phyloP scores from a whole-genome alignment of 2,888 invertebrate species.

The Tridacna gigas region DNA sequence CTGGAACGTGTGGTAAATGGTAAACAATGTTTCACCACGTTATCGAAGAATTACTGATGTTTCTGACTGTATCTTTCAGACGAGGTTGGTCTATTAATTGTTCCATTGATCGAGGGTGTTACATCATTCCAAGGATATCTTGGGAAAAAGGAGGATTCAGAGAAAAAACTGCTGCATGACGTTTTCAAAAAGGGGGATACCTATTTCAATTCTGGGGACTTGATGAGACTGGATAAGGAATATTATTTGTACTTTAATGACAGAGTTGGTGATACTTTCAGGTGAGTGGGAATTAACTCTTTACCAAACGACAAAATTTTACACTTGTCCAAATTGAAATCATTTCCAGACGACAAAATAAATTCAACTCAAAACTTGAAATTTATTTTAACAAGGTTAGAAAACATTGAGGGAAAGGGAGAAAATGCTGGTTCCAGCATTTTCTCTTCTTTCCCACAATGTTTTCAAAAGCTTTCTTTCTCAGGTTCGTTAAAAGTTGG shows the following conservation, averaged over 20 bases:
- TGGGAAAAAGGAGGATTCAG: conserved; percentile 91
- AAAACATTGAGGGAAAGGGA: conserved; percentile 13
- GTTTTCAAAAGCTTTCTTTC: neutral
- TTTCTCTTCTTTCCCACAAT: conserved; percentile 19
- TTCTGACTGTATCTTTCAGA: conserved; percentile 52
- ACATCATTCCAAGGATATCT: conserved; percentile 90
- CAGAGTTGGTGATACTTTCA: conserved; percentile 81
- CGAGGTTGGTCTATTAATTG: conserved; percentile 77
- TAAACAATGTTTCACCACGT: no score
- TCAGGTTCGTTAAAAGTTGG: neutral
- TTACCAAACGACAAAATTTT: neutral
- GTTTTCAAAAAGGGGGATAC: conserved; percentile 94
- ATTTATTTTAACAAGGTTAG: neutral
- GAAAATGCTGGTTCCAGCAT: conserved; percentile 7
- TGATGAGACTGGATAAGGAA: conserved; percentile 75
- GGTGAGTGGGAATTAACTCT: conserved; percentile 60
- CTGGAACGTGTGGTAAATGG: no score
- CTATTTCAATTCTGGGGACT: conserved; percentile 80
- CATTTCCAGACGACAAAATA: neutral
- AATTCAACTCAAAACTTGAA: neutral
- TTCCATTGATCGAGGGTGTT: conserved; percentile 52
- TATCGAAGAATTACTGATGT: neutral
- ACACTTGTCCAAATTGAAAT: neutral
- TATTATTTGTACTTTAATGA: conserved; percentile 80
- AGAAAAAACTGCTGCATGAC: conserved; percentile 94